Conservation (phyloP, 2,888 invertebrate species). For the Microplitis deprimator region DNA sequence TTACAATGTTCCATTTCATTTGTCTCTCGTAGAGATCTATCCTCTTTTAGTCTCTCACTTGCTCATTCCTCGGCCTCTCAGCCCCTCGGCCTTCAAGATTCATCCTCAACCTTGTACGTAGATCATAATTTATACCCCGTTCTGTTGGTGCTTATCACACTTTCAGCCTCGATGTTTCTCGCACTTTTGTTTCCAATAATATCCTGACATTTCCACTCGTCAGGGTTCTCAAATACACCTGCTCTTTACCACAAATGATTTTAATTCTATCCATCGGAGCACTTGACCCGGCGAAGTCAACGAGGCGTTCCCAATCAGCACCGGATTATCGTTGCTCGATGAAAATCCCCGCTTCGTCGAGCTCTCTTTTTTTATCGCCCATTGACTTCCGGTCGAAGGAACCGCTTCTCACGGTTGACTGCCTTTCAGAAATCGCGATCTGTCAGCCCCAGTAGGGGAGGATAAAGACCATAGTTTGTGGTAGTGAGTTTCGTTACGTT, state of each 20-base stretch:
- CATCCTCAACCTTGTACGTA: no score
- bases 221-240: slow-evolving; percentile 30
- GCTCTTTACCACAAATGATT: slow-evolving; percentile 37
- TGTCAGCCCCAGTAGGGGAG: slow-evolving; percentile 35
- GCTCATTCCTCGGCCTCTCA: no score
- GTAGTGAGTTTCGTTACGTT: slow-evolving; percentile 25
- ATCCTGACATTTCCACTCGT: slow-evolving; percentile 28
- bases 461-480: slow-evolving; percentile 19
- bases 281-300: slow-evolving; percentile 32
- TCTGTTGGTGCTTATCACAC: no score
- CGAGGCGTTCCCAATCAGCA: slow-evolving; percentile 44
- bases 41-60: no score
- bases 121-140: no score
- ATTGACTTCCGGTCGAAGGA: slow-evolving; percentile 44
- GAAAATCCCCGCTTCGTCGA: slow-evolving; percentile 32
- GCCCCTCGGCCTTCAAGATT: no score
- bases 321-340: slow-evolving; percentile 40
- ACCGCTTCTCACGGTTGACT: slow-evolving; percentile 35
- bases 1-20: background rate
- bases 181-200: slow-evolving; percentile 29
- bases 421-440: slow-evolving; percentile 39
- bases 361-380: slow-evolving; percentile 32
- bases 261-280: slow-evolving; percentile 31
- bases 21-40: no score
- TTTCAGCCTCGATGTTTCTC: no score